These are phyloP conservation scores for Menidia beryllina DNA, from an alignment of 2,113 vertebrate genomes.

Conservation along the genomic window DNA sequence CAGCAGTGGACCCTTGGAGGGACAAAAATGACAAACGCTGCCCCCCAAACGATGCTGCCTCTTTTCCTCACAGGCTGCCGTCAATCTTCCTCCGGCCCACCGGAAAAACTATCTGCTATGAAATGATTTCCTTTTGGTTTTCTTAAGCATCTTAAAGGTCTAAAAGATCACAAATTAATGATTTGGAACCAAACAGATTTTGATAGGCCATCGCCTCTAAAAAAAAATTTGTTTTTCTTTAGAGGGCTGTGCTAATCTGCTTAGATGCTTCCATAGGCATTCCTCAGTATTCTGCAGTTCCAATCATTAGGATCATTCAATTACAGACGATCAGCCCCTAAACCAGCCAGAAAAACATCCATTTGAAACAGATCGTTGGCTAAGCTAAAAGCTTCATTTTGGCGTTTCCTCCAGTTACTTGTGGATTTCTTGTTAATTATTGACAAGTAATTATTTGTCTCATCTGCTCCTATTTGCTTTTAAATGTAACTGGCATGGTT, in stretches of 20 bases:
- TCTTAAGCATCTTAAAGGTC: background rate
- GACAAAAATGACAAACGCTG: constrained; percentile 25
- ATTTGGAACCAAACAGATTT: too few species aligned
- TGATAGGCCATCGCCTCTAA: too few species aligned
- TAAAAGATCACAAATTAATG: too few species aligned
- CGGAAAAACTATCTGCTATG: constrained; percentile 10
- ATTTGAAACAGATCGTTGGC: background rate
- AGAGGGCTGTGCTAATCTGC: too few species aligned
- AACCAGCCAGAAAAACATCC: background rate
- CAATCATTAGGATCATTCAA: background rate
- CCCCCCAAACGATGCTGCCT: constrained; percentile 47
- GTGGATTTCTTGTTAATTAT: background rate
- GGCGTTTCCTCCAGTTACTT: background rate
- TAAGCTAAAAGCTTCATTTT: background rate
- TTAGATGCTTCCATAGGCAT: too few species aligned
- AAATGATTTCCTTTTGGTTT: constrained; percentile 7
- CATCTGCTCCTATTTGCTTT: background rate
- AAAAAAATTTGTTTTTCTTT: too few species aligned
- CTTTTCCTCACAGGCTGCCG: constrained; percentile 68
- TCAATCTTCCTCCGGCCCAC: constrained; percentile 60
- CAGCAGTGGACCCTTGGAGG: constrained; percentile 51
- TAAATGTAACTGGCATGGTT: background rate
- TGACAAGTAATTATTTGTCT: background rate
- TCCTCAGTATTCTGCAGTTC: too few species aligned
- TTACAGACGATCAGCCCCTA: background rate